phyloP scores from a whole-genome alignment of 2,113 vertebrate species.

The Pteruthius melanotis region DNA sequence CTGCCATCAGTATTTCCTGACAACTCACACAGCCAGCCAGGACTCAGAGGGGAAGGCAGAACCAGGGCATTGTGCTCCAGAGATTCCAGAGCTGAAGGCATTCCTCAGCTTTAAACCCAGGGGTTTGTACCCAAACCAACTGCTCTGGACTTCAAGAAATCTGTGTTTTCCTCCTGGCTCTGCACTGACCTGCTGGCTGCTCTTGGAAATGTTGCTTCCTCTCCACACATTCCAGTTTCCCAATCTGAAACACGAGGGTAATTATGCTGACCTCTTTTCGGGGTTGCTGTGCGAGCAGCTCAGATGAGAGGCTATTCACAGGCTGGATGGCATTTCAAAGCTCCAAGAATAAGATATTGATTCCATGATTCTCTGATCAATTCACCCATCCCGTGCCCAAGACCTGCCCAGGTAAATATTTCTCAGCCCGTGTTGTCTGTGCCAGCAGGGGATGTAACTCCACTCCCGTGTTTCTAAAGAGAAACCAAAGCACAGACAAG shows the following conservation, averaged over 20 bases:
- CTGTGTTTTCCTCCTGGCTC: neutral
- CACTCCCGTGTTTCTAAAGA: neutral
- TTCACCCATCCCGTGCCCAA: neutral
- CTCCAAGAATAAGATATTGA: neutral
- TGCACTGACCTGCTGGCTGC: neutral
- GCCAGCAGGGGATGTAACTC: neutral
- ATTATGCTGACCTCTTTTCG: conserved; percentile 46
- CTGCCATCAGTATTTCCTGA: neutral
- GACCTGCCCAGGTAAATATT: neutral
- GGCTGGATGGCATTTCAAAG: neutral
- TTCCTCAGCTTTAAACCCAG: neutral
- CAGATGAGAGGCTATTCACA: neutral
- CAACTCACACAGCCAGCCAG: neutral
- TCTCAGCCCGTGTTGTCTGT: neutral
- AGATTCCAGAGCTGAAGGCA: neutral
- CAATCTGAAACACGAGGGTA: neutral
- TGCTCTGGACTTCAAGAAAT: neutral
- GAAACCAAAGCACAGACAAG: conserved; percentile 17
- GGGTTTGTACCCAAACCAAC: neutral
- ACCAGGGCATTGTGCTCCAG: neutral
- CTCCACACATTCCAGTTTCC: neutral
- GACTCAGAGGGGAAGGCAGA: neutral
- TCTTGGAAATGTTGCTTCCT: conserved; percentile 7
- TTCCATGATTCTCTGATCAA: neutral
- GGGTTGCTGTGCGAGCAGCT: conserved; percentile 3